phyloP scores from a whole-genome alignment of 1,140 invertebrate species.

The Ips nitidus region DNA sequence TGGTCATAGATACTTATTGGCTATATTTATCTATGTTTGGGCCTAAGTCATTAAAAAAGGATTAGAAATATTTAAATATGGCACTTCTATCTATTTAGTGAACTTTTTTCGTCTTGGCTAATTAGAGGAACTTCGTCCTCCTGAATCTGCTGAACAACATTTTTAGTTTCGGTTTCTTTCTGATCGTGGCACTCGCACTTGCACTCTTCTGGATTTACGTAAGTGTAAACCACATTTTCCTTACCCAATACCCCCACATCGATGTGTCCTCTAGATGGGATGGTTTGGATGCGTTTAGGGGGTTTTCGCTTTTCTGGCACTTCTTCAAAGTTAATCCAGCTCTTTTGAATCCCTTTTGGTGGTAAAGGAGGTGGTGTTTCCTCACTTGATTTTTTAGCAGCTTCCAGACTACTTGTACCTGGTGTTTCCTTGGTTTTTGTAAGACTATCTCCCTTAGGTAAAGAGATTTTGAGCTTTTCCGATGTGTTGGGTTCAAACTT shows the following conservation, averaged over 20 bases:
- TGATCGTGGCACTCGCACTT: constrained; percentile 79
- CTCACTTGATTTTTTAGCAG: constrained; percentile 55
- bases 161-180: constrained; percentile 34
- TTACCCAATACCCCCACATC: constrained; percentile 48
- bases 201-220: constrained; percentile 81
- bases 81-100: constrained; percentile 13
- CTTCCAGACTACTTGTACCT: constrained; percentile 49
- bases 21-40: background rate
- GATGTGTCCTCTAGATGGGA: constrained; percentile 58
- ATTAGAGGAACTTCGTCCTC: constrained; percentile 47
- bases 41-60: background rate
- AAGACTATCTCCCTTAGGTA: constrained; percentile 63
- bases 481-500: constrained; percentile 47
- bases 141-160: constrained; percentile 27
- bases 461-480: constrained; percentile 69
- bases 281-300: constrained; percentile 77
- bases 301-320: constrained; percentile 76
- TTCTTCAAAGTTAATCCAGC: constrained; percentile 85
- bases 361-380: constrained; percentile 54
- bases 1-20: too few species aligned
- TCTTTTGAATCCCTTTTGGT: constrained; percentile 54
- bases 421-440: constrained; percentile 40
- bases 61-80: background rate
- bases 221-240: constrained; percentile 64
- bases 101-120: constrained; percentile 37